These are phyloP conservation scores for Spatulosminthurus flaviceps DNA, from an alignment of 2,888 invertebrate genomes.

Conservation along the genomic window DNA sequence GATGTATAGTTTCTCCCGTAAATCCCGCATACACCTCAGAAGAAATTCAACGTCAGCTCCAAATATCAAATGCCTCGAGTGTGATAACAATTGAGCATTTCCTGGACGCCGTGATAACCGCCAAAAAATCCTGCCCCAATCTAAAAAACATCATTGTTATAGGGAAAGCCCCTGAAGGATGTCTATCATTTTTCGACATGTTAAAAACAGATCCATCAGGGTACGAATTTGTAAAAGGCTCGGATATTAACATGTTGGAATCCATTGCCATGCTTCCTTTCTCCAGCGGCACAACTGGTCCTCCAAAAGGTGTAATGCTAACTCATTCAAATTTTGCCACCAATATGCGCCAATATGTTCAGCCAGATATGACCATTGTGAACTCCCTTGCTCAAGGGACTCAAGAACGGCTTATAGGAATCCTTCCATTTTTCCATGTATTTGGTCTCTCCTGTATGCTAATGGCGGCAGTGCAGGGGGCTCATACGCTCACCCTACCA, in stretches of 20 bases:
- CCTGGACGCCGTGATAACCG: slow-evolving; percentile 46
- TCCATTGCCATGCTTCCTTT: background rate
- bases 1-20: slow-evolving; percentile 61
- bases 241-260: slow-evolving; percentile 19
- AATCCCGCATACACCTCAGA: slow-evolving; percentile 63
- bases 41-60: slow-evolving; percentile 56
- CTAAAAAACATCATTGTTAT: slow-evolving; percentile 50
- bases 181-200: slow-evolving; percentile 51
- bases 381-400: background rate
- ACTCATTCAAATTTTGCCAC: slow-evolving; percentile 35
- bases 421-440: slow-evolving; percentile 67
- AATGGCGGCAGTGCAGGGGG: slow-evolving; percentile 71
- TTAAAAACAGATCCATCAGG: background rate
- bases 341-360: slow-evolving; percentile 7
- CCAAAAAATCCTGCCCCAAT: slow-evolving; percentile 43
- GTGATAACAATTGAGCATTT: slow-evolving; percentile 53
- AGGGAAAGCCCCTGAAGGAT: slow-evolving; percentile 51
- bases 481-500: slow-evolving; percentile 67
- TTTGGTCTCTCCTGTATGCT: slow-evolving; percentile 79
- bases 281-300: slow-evolving; percentile 39
- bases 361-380: background rate
- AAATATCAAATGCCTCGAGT: slow-evolving; percentile 49
- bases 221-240: slow-evolving; percentile 36
- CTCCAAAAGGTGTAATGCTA: slow-evolving; percentile 34
- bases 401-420: slow-evolving; percentile 52